These are phyloP conservation scores for Drosophila flavopinicola DNA, from an alignment of 2,888 invertebrate species.

Conservation along the genomic window DNA sequence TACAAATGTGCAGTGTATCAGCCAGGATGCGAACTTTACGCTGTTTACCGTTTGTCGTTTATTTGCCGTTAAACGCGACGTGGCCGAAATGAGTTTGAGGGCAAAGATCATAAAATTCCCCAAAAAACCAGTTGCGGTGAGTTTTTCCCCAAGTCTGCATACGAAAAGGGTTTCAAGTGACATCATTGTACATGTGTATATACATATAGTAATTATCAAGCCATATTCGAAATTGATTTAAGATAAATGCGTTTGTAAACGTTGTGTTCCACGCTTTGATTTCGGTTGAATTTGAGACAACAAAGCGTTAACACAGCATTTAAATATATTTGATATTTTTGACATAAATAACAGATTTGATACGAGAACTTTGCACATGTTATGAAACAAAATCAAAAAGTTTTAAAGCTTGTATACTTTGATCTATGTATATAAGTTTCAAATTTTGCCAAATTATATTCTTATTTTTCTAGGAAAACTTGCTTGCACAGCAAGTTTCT, in stretches of 20 bases:
- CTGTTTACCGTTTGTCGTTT: constrained; percentile 59
- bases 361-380: no score
- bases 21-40: constrained; percentile 50
- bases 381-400: no score
- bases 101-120: constrained; percentile 49
- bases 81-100: constrained; percentile 61
- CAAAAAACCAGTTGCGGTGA: constrained; percentile 57
- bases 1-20: constrained; percentile 67
- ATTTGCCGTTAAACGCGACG: constrained; percentile 69
- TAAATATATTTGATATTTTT: no score
- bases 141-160: constrained; percentile 20
- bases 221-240: background rate
- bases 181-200: background rate
- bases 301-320: no score
- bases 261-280: constrained; percentile 4
- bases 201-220: background rate
- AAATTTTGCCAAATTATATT: no score
- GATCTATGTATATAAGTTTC: no score
- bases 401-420: no score
- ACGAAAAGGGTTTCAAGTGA: background rate
- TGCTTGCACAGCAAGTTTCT: no score
- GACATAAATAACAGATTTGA: no score
- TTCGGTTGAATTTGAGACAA: background rate
- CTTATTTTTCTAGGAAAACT: no score
- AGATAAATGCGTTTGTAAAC: no score